Percentiles rank a stretch among this genome's conserved stretches.
Evolutionary conservation across 2,888 invertebrate genomes (phyloP).

Genomic region (Thumatha senex): DNA sequence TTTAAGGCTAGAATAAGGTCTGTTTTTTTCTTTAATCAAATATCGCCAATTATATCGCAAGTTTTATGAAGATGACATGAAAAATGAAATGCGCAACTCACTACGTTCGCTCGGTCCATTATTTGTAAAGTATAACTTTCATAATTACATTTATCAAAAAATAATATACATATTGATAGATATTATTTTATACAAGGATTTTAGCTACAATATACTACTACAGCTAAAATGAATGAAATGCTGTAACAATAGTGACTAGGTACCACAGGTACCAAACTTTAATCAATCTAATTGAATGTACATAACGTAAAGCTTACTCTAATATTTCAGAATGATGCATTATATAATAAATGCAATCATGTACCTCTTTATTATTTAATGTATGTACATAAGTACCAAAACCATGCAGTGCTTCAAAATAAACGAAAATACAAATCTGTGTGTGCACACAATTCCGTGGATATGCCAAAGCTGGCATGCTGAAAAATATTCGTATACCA

Average conservation of each 20-base stretch:
- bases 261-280: too few species aligned
- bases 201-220: too few species aligned
- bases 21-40: too few species aligned
- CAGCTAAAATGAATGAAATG: too few species aligned
- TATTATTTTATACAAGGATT: too few species aligned
- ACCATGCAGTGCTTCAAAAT: constrained; percentile 19
- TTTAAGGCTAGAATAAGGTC: too few species aligned
- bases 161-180: not conserved
- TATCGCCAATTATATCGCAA: too few species aligned
- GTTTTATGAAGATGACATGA: too few species aligned
- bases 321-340: not conserved
- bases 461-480: constrained; percentile 27
- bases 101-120: too few species aligned
- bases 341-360: not conserved
- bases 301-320: not conserved
- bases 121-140: too few species aligned
- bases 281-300: not conserved
- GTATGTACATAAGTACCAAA: constrained; percentile 9
- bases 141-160: not conserved
- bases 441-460: constrained; percentile 18
- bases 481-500: constrained; percentile 30
- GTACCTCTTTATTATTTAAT: constrained; percentile 5
- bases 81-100: too few species aligned
- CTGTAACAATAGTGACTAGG: not conserved
- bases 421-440: constrained; percentile 6